These are phyloP conservation scores for Lepisosteus oculatus DNA, from an alignment of 2,113 vertebrate species.

Conservation along the genomic window DNA sequence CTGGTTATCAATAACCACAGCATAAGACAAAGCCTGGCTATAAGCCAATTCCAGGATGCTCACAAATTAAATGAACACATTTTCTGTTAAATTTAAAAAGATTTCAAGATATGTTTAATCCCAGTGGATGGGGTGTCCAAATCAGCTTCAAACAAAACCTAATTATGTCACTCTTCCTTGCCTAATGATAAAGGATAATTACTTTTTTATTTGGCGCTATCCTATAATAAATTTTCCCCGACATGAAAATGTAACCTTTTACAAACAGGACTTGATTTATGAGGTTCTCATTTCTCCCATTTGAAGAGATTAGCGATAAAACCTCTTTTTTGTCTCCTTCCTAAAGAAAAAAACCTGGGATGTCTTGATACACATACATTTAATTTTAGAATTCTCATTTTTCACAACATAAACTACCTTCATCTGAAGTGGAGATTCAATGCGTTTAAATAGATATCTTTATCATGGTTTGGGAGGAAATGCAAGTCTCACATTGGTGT, in stretches of 20 bases:
- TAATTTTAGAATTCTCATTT: conserved; percentile 45
- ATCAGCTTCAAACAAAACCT: conserved; percentile 50
- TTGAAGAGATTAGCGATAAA: conserved; percentile 65
- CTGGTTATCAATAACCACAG: conserved; percentile 36
- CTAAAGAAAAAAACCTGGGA: conserved; percentile 5
- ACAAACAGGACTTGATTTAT: conserved; percentile 63
- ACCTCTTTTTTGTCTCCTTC: conserved; percentile 25
- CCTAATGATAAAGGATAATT: conserved; percentile 74
- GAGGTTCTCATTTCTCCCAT: conserved; percentile 52
- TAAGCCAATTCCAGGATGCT: conserved; percentile 17
- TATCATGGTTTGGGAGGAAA: too few relatives aligned
- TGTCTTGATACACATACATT: not conserved
- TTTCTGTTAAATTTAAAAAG: conserved; percentile 28
- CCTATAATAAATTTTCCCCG: conserved; percentile 52
- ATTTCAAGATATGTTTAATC: conserved; percentile 52
- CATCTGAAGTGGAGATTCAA: conserved; percentile 32
- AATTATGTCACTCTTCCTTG: conserved; percentile 68
- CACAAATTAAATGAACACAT: conserved; percentile 24
- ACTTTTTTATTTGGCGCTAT: conserved; percentile 64
- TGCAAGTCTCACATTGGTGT: too few relatives aligned
- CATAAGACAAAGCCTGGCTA: conserved; percentile 5
- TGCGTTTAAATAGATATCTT: too few relatives aligned
- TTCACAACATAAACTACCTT: conserved; percentile 46
- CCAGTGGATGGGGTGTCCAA: conserved; percentile 51
- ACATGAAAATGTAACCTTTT: conserved; percentile 66